These are phyloP conservation scores for Nothoprocta pentlandii DNA, from an alignment of 2,113 vertebrate species.

Conservation along the genomic window DNA sequence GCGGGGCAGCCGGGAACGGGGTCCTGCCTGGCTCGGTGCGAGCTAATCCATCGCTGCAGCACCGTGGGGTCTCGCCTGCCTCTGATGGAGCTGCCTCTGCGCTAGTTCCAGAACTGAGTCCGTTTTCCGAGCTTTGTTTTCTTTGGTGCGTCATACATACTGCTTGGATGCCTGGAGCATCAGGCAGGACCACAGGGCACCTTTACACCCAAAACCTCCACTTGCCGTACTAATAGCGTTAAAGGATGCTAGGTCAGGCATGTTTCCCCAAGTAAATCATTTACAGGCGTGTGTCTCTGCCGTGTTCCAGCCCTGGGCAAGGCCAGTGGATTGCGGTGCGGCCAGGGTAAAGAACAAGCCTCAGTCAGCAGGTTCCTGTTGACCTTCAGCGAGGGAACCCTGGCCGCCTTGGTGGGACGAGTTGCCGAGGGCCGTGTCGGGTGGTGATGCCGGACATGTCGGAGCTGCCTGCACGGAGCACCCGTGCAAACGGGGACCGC, in stretches of 20 bases:
- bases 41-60: neutral
- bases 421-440: accelerated
- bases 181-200: neutral
- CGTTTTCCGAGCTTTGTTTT: accelerated
- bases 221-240: neutral
- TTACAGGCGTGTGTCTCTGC: neutral
- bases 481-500: too few relatives aligned
- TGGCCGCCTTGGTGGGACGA: neutral
- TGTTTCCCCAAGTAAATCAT: neutral
- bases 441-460: accelerated
- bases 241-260: neutral
- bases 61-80: neutral
- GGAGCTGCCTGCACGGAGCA: too few relatives aligned
- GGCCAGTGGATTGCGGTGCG: neutral
- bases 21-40: too few relatives aligned
- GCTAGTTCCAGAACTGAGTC: neutral
- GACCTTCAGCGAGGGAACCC: slow-evolving; percentile 14
- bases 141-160: accelerated
- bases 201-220: neutral
- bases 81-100: neutral
- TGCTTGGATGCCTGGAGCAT: neutral
- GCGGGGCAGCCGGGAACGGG: too few relatives aligned
- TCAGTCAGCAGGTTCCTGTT: slow-evolving; percentile 12
- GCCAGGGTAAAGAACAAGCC: slow-evolving; percentile 46
- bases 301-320: neutral